Percentiles rank a stretch among this genome's conserved stretches.
phyloP scores from a whole-genome alignment of 2,797 vertebrate genomes.

The Siniperca obscura region DNA sequence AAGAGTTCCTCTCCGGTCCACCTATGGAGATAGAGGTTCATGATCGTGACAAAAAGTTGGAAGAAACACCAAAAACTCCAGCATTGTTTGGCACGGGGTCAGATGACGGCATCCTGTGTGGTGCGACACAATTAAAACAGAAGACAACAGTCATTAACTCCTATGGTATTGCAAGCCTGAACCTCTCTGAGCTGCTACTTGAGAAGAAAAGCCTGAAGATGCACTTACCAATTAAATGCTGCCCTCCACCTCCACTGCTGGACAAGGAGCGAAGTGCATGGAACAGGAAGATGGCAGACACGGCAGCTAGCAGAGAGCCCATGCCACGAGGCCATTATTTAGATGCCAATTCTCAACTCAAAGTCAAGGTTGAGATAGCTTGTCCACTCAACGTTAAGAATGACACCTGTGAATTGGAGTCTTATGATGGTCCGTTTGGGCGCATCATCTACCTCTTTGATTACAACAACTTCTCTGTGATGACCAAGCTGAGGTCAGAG shows the following conservation, averaged over 20 bases:
- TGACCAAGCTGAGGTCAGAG: slow-evolving; percentile 78
- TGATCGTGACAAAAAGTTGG: slow-evolving; percentile 85
- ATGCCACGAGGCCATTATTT: slow-evolving; percentile 84
- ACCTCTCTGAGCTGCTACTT: slow-evolving; percentile 83
- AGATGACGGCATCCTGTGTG: slow-evolving; percentile 63
- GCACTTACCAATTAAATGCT: slow-evolving; percentile 80
- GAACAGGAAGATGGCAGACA: slow-evolving; percentile 25
- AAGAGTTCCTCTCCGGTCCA: slow-evolving; percentile 84
- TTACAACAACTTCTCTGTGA: slow-evolving; percentile 59
- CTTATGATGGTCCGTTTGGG: slow-evolving; percentile 73
- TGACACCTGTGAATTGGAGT: background rate
- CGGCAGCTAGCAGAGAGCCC: background rate
- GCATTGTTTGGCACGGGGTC: slow-evolving; percentile 72
- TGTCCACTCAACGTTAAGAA: slow-evolving; percentile 62
- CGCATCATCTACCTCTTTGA: slow-evolving; percentile 85
- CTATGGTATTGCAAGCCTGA: slow-evolving; percentile 82
- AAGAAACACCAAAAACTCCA: slow-evolving; percentile 45
- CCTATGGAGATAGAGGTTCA: slow-evolving; percentile 90
- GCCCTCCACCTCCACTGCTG: slow-evolving; percentile 53
- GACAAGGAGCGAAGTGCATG: slow-evolving; percentile 6
- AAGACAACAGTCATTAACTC: slow-evolving; percentile 66
- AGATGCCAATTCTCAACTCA: slow-evolving; percentile 83
- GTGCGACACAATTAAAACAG: slow-evolving; percentile 34
- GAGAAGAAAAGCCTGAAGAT: slow-evolving; percentile 81
- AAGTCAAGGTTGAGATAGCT: slow-evolving; percentile 85